Conservation (phyloP, 2,888 invertebrate genomes). For the Horisme vitalbata region DNA sequence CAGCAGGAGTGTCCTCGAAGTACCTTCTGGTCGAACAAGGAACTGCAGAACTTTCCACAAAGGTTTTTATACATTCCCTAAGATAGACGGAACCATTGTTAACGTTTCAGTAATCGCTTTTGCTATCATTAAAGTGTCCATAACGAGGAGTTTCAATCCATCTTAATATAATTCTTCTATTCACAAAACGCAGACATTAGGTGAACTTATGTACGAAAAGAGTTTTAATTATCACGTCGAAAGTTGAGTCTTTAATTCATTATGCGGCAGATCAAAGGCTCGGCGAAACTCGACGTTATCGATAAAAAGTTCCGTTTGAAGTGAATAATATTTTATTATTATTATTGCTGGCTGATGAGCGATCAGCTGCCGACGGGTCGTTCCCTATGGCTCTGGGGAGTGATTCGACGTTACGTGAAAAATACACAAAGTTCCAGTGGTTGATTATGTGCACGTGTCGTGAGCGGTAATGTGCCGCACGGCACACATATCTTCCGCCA, state of each 20-base stretch:
- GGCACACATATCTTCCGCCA: slow-evolving; percentile 33
- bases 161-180: slow-evolving; percentile 6
- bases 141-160: slow-evolving; percentile 19
- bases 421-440: slow-evolving; percentile 36
- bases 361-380: slow-evolving; percentile 20
- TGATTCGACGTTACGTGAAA: slow-evolving; percentile 34
- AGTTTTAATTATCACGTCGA: slow-evolving; percentile 26
- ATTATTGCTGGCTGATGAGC: slow-evolving; percentile 25
- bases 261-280: slow-evolving; percentile 27
- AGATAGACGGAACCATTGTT: slow-evolving; percentile 38
- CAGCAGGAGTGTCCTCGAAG: slow-evolving; percentile 20
- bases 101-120: slow-evolving; percentile 30
- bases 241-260: slow-evolving; percentile 26
- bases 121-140: slow-evolving; percentile 33
- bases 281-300: slow-evolving; percentile 6
- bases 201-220: neutral
- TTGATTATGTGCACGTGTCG: slow-evolving; percentile 46
- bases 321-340: slow-evolving; percentile 22
- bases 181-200: slow-evolving; percentile 3
- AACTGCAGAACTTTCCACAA: slow-evolving; percentile 45
- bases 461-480: slow-evolving; percentile 34
- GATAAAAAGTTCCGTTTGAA: slow-evolving; percentile 16
- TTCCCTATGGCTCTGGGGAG: slow-evolving; percentile 18
- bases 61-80: slow-evolving; percentile 40
- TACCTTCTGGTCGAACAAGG: slow-evolving; percentile 23